Base-by-base conservation (phyloP, 2,113 vertebrate species). In the Myotis yumanensis region DNA sequence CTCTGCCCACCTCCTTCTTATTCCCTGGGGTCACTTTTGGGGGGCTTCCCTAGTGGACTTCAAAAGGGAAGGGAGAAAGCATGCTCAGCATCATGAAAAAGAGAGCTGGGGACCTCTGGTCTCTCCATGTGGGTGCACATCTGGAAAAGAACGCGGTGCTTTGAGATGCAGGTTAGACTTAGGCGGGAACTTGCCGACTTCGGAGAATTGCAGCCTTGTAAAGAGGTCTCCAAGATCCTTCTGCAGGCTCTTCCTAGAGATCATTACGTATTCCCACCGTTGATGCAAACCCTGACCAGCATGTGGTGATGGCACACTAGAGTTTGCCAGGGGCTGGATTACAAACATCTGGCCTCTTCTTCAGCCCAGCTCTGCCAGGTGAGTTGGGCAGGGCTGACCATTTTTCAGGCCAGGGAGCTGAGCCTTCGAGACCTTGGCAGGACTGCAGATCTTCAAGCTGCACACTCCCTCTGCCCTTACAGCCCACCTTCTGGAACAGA, bases 291-390 rank as follows among this genome's bases (percentile, higher is more conserved):
- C 66, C 22, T 11, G 10, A 9, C 46, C 12, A 72, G 76, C 0
- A 0, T 7, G 2, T 16, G 46, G 16, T 15, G 77, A 23, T 18
- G 66, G n/a, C 46, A 4, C 14, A 1, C 4, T 25, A 2, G 52
- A 11, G n/a, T 46, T 25, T 57, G 14, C 35, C 7, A 10, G 64
- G 11, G 43, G 2, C 40, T 43, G 23, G 14, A 17, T 35, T 35
- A 20, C 17, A 11, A 32, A 5, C 23, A 17, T 16, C 64, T 64
- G 23, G 6, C 12, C 3, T 43, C 54, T 66, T 76, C 48, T 40
- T 37, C 16, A 32, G 37, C n/a, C 11, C 18, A 1, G 5, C 4
- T n/a, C 23, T 51, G 32, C 46, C 52, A 43, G 37, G 71, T 18
- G 28, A 20, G 51, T 32, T 15, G 48, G 54, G 9, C 84, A 69